phyloP scores from a whole-genome alignment of 1,140 invertebrate genomes.

The Vanessa atalanta region DNA sequence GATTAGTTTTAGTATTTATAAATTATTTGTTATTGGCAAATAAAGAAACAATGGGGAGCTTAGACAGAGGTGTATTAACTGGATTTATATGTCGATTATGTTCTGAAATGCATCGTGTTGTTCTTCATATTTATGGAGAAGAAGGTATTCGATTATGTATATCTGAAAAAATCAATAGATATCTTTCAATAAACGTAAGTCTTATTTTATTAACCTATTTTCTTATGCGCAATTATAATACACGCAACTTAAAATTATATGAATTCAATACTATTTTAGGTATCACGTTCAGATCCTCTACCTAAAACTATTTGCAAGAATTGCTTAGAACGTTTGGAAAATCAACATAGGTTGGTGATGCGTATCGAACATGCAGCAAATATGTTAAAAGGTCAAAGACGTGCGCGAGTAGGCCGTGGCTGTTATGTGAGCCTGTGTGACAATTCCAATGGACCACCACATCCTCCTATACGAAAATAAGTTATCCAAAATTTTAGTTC shows the following conservation, averaged over 20 bases:
- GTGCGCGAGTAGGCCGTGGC: constrained; percentile 46
- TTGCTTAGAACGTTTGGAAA: constrained; percentile 85
- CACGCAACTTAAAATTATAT: constrained; percentile 10
- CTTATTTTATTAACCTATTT: constrained; percentile 27
- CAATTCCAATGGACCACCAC: constrained; percentile 49
- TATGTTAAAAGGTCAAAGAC: constrained; percentile 64
- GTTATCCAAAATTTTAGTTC: constrained; percentile 24
- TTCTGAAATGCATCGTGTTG: constrained; percentile 89
- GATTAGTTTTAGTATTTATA: background rate
- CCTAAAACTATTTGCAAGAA: constrained; percentile 88
- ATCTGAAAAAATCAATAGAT: constrained; percentile 88
- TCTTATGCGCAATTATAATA: background rate
- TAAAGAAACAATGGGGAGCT: constrained; percentile 84
- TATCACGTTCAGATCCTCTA: constrained; percentile 86
- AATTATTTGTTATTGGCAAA: constrained; percentile 25
- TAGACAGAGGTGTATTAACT: constrained; percentile 87
- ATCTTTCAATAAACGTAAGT: constrained; percentile 86
- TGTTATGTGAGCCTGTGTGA: constrained; percentile 57
- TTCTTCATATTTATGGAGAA: constrained; percentile 89
- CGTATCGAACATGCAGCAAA: constrained; percentile 79
- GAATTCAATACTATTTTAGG: constrained; percentile 74
- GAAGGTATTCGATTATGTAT: constrained; percentile 86
- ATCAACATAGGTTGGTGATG: constrained; percentile 85
- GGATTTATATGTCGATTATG: constrained; percentile 90
- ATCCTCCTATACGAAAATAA: constrained; percentile 55